Evolutionary conservation across 1,140 invertebrate species (phyloP).

Genomic region (Drosophila setifemur): DNA sequence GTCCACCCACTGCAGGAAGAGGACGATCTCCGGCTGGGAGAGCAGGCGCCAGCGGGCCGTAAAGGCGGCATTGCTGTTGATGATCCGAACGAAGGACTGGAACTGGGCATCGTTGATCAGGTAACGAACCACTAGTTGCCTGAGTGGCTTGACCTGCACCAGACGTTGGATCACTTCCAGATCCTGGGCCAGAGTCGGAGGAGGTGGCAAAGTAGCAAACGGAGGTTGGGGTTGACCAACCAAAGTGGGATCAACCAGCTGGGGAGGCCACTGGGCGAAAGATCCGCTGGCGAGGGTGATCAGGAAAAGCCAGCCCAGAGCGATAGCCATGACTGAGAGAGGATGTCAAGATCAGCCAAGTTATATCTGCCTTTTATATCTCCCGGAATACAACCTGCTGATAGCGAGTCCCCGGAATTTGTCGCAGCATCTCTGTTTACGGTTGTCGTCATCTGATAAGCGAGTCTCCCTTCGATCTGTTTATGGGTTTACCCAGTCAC

Average conservation of each 20-base stretch:
- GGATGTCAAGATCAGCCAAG: not conserved
- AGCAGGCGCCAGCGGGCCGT: constrained; percentile 55
- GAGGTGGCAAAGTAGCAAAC: constrained; percentile 23
- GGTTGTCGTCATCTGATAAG: constrained; percentile 33
- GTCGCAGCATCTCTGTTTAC: constrained; percentile 57
- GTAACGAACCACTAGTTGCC: constrained; percentile 63
- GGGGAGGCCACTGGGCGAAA: constrained; percentile 5
- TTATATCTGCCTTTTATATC: constrained; percentile 30
- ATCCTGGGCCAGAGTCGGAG: constrained; percentile 57
- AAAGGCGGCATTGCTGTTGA: constrained; percentile 62
- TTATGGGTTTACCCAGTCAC: constrained; percentile 42
- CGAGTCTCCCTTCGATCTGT: constrained; percentile 66
- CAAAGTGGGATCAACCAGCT: not conserved
- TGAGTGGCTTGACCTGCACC: constrained; percentile 59
- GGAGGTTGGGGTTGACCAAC: not conserved
- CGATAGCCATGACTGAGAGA: constrained; percentile 10
- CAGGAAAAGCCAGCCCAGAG: constrained; percentile 22
- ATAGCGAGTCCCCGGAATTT: constrained; percentile 45
- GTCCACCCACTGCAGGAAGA: constrained; percentile 58
- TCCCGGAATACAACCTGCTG: constrained; percentile 15
- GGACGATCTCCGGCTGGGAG: constrained; percentile 66
- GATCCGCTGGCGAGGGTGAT: constrained; percentile 21
- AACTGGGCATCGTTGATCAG: constrained; percentile 74
- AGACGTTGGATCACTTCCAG: constrained; percentile 55
- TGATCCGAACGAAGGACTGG: constrained; percentile 62